A percentile compares a stretch with the other conserved stretches of the same genome.
These are phyloP conservation scores for Ecdyonurus torrentis DNA, from an alignment of 2,888 invertebrate species.

Conservation along the genomic window DNA sequence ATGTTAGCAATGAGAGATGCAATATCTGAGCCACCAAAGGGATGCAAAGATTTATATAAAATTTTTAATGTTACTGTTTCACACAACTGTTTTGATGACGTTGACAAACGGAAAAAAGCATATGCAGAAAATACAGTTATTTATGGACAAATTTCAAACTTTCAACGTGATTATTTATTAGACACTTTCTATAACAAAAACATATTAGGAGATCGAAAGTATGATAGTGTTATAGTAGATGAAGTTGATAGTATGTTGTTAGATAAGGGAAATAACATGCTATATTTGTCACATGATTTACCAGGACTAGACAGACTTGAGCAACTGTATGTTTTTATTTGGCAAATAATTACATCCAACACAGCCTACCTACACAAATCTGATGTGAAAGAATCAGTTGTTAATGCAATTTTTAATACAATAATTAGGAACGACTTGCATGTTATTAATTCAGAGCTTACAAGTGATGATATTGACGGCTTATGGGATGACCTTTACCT, in stretches of 20 bases:
- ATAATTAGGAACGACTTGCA: slow-evolving; percentile 15
- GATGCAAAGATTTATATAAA: slow-evolving; percentile 15
- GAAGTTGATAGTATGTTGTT: slow-evolving; percentile 28
- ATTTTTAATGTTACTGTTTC: slow-evolving; percentile 19
- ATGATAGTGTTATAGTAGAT: slow-evolving; percentile 23
- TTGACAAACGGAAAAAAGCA: slow-evolving; percentile 15
- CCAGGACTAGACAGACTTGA: slow-evolving; percentile 23
- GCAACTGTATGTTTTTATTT: slow-evolving; percentile 21
- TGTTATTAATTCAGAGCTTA: slow-evolving; percentile 12
- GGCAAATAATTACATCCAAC: slow-evolving; percentile 16
- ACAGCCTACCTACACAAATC: slow-evolving; percentile 13
- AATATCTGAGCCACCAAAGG: slow-evolving; percentile 5
- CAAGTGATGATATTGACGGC: slow-evolving; percentile 12
- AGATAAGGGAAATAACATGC: slow-evolving; percentile 25
- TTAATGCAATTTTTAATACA: too few species aligned
- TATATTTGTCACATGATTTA: slow-evolving; percentile 23
- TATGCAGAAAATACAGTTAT: slow-evolving; percentile 16
- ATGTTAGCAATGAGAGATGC: slow-evolving; percentile 21
- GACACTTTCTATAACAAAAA: slow-evolving; percentile 21
- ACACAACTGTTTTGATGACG: slow-evolving; percentile 18
- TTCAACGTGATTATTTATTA: slow-evolving; percentile 18
- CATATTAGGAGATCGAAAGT: slow-evolving; percentile 18
- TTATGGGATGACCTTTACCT: slow-evolving; percentile 13
- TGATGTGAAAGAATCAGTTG: slow-evolving; percentile 13
- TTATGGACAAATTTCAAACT: slow-evolving; percentile 17